Percentiles rank a stretch among this genome's conserved stretches.
Evolutionary conservation across 2,797 vertebrate genomes (phyloP).

Genomic region (Falco columbarius): DNA sequence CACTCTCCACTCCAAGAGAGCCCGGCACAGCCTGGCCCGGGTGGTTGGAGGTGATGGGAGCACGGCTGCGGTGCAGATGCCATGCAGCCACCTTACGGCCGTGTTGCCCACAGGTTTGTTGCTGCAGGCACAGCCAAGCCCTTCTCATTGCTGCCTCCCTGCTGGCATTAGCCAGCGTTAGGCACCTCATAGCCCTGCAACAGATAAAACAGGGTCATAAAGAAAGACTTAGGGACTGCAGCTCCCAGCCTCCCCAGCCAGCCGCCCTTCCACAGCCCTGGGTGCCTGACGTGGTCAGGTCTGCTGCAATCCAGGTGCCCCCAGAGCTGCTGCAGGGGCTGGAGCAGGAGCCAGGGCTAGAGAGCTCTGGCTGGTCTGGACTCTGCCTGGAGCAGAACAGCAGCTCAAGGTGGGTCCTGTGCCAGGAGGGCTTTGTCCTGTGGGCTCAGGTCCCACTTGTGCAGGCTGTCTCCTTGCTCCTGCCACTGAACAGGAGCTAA

Average conservation of each 20-base stretch:
- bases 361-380: not conserved
- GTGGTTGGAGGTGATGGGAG: not conserved
- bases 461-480: not conserved
- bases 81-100: no score
- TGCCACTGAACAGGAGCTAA: not conserved
- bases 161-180: not conserved
- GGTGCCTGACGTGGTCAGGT: no score
- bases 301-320: not conserved
- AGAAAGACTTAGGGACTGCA: not conserved
- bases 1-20: not conserved
- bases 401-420: not conserved
- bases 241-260: not conserved
- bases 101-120: not conserved
- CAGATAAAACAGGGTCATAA: not conserved
- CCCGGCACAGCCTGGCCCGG: not conserved
- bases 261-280: no score
- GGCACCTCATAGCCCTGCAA: not conserved
- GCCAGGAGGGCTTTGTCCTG: not conserved
- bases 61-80: fast-evolving
- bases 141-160: not conserved
- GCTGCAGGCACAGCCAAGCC: not conserved
- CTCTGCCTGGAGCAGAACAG: not conserved
- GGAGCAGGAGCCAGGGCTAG: not conserved
- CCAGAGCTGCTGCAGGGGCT: not conserved
- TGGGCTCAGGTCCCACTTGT: not conserved